Conservation (phyloP, 2,113 vertebrate species). For the Tiliqua scincoides region DNA sequence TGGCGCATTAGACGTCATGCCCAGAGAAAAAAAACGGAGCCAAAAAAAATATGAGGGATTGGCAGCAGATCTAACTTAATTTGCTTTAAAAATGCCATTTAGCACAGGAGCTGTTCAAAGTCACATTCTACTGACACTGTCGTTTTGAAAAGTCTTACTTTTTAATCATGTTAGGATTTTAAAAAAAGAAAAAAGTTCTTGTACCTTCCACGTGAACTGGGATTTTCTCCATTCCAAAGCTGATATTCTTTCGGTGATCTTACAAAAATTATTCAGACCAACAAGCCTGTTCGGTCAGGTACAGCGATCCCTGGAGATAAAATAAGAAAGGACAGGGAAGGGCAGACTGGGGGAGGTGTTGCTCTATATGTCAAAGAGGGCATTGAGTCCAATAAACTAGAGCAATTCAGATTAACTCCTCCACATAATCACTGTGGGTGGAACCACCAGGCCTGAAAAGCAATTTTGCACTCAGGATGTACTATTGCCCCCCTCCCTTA, state of each 20-base stretch:
- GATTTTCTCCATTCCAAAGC: neutral
- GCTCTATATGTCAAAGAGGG: neutral
- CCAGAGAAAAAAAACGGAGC: neutral
- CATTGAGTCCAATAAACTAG: neutral
- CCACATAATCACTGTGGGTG: neutral
- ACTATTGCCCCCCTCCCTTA: neutral
- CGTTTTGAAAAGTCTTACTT: neutral
- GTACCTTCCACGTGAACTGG: neutral
- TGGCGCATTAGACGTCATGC: neutral
- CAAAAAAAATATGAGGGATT: neutral
- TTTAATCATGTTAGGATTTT: neutral
- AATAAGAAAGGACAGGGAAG: neutral
- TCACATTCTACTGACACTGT: neutral
- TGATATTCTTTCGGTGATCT: conserved; percentile 34
- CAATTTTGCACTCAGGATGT: neutral
- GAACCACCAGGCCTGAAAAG: neutral
- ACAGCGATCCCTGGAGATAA: neutral
- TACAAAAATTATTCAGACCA: conserved; percentile 28
- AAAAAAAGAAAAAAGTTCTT: neutral
- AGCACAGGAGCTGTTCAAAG: neutral
- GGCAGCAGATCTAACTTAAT: neutral
- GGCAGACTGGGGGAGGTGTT: neutral
- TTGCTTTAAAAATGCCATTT: conserved; percentile 19
- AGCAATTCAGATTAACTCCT: neutral
- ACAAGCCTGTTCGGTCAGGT: neutral